Evolutionary conservation across 2,113 vertebrate genomes (phyloP).

Genomic region (Suncus etruscus): DNA sequence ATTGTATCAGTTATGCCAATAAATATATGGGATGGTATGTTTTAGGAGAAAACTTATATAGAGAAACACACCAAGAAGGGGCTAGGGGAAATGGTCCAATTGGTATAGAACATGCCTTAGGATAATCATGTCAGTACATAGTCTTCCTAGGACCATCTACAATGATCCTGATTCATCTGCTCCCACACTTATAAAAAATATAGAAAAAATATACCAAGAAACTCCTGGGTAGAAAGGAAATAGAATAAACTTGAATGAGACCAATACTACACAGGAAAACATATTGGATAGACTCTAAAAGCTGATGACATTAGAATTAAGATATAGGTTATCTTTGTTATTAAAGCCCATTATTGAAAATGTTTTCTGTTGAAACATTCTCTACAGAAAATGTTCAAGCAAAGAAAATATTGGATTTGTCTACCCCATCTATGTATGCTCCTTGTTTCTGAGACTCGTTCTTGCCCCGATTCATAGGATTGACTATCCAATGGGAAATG

Average conservation of each 20-base stretch:
- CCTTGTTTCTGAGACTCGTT: not conserved
- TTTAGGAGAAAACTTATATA: not conserved
- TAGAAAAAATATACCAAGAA: too few species aligned
- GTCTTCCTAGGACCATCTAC: too few species aligned
- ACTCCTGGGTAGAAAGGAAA: not conserved
- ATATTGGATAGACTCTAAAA: too few species aligned
- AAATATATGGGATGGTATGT: not conserved
- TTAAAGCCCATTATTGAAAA: not conserved
- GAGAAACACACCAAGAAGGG: too few species aligned
- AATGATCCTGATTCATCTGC: too few species aligned
- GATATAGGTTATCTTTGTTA: not conserved
- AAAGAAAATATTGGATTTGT: not conserved
- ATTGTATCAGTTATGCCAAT: too few species aligned
- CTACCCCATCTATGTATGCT: not conserved
- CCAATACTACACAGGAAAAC: too few species aligned
- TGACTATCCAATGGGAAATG: not conserved
- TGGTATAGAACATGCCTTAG: too few species aligned
- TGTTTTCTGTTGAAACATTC: not conserved
- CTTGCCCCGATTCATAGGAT: not conserved
- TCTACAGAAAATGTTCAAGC: not conserved
- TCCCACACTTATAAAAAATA: too few species aligned
- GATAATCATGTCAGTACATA: too few species aligned
- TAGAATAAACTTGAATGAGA: not conserved
- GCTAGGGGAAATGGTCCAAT: too few species aligned
- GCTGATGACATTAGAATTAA: too few species aligned